Base-by-base conservation (phyloP, 2,797 vertebrate species). In the Nannoperca obscura region DNA sequence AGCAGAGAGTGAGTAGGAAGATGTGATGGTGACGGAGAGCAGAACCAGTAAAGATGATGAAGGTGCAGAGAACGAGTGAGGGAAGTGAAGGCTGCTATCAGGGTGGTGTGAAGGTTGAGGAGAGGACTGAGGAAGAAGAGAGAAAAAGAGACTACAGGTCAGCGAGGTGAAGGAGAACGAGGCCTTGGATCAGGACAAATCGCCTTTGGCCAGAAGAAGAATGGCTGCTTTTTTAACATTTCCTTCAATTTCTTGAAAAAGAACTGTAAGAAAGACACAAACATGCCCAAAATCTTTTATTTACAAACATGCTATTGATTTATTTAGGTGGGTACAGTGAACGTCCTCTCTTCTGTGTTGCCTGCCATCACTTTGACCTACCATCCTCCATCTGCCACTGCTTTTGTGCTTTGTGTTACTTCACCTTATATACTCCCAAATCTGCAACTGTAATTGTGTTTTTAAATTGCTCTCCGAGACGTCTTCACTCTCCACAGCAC, bases 381-480 rank as follows among this genome's bases (percentile, higher is more conserved):
- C 20, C 12, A 14, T 61, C 62, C 34, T 65, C 32, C 36, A 46
- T 53, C 54, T 72, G 46, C 58, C 54, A 44, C 32, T 58, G 14
- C n/a, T 74, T 80, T 71, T 71, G 8, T 57, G 36, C 13, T 59
- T 30, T 62, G 52, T 58, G 20, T 50, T 32, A 5, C 46, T 69
- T 74, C 44, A 46, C 40, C 58, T 55, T 5, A 82, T 77, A 77
- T 57, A 67, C 52, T 47, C 27, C 9, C 14, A 71, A 27, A 42
- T 57, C 52, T 38, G 69, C 30, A 54, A 11, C 19, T 68, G 12
- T 74, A 38, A 82, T 58, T 80, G 44, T 75, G 44, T 47, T 85
- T 72, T 63, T 4, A 17, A 74, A 68, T 62, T 22, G 3, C 27
- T 67, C 52, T 50, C 7, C 53, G 59, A 74, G 34, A 47, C 13